Evolutionary conservation across 2,888 invertebrate genomes (phyloP), one percentile per base, ranked within the genome.

Genomic region (Synergus laeviventris): DNA sequence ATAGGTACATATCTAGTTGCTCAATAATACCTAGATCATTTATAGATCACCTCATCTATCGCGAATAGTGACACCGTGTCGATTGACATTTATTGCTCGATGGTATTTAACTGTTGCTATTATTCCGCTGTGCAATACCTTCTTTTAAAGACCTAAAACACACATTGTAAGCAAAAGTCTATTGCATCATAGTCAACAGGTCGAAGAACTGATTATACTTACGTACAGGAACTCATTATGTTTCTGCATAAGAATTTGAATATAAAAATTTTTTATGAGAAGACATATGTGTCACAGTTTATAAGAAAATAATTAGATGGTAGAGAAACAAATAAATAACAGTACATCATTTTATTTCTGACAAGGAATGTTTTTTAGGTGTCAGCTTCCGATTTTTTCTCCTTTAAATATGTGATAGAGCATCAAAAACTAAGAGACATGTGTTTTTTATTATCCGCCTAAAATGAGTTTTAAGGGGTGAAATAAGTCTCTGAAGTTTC

Each of bases 171-270:
- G 70, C 12, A 70, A 70, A 70, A 36, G 31, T 70, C 4, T 24
- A 70, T 70, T 70, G 49, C 49, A 49, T 8, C 70, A 49, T 31
- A 70, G 45, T 49, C 24, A 49, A 24, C 31, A 31, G 49, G 70
- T 70, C 70, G 31, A 70, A 31, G 66, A 49, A 70, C 70, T 70
- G 11, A 70, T 49, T 70, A n/a, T 70, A 11, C 21, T 11, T 56
- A 18, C 8, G 18, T 66, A 24, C 8, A 66, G 24, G 24, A 66
- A 42, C 24, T 42, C 16, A 66, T 66, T 66, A 24, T 45, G 66
- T 66, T 66, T 45, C 4, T 45, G 8, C 14, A 42, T 24, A 61
- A 61, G 38, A 31, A 61, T 36, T 31, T 36, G 38, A 8, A n/a
- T n/a, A 49, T 49, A n/a, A 49, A 12, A n/a, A 49, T 0, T n/a